Base-by-base conservation (phyloP, 2,888 invertebrate species). In the Eristalinus aeneus region DNA sequence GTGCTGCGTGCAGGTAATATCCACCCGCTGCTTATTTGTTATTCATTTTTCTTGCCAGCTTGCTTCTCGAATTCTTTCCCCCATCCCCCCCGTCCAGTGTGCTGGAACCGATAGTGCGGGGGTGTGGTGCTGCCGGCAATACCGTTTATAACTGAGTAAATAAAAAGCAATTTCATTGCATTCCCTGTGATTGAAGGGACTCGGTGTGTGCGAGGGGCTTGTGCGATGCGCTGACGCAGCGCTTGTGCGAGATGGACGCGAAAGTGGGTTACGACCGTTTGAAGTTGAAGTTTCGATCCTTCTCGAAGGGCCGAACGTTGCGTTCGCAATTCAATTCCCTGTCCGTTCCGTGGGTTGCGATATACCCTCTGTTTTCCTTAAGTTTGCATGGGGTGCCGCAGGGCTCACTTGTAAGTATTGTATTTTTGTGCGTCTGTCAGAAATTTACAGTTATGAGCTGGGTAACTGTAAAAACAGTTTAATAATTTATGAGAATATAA, bases 91-190 rank as follows among this genome's bases (percentile, higher is more conserved):
- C 22, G 56, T 68, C 22, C 46, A 60, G 32, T 54, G 54, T 39
- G 68, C 27, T 36, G 23, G n/a, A 32, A 22, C 10, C 36, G 54
- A 34, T 22, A 27, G 32, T 34, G 53, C 34, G 36, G 67, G 72
- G 46, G 53, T 3, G 5, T 5, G 58, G 76, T n/a, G 72, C 77
- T 69, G 69, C 58, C 23, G 77, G 86, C 69, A 77, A 71, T 81
- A 71, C 60, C 86, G 69, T 86, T 81, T 77, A 81, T 77, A 86
- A 68, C 32, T 31, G 64, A 34, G 77, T 74, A 86, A 81, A 81
- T 81, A 74, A 77, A 86, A 81, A 81, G 69, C 81, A 77, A 86
- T 86, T 77, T 81, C 77, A 81, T 72, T 73, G 80, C 72, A 80
- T 61, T 73, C 63, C 58, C 85, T 80, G 16, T 46, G 85, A 85